Evolutionary conservation across 2,797 vertebrate genomes (phyloP).

Genomic region (Discoglossus pictus): DNA sequence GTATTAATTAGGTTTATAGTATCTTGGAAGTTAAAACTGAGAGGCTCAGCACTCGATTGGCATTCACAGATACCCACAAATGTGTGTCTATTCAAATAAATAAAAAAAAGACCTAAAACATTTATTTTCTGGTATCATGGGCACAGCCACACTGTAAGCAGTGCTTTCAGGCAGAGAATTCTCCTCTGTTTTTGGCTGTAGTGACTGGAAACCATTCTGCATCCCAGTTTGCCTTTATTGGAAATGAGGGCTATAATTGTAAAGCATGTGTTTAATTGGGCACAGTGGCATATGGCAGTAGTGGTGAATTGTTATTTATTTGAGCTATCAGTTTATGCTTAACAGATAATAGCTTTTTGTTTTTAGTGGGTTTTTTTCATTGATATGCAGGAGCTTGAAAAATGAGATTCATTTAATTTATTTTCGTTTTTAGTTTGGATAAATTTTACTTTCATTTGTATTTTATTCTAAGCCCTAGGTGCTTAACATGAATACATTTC

Average conservation of each 20-base stretch:
- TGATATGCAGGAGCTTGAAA: too few relatives aligned
- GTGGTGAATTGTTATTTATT: slow-evolving; percentile 46
- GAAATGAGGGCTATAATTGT: slow-evolving; percentile 48
- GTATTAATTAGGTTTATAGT: slow-evolving; percentile 12
- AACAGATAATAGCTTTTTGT: slow-evolving; percentile 33
- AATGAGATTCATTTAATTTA: too few relatives aligned
- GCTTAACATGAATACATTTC: too few relatives aligned
- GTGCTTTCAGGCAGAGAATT: slow-evolving; percentile 30
- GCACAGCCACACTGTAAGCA: slow-evolving; percentile 25
- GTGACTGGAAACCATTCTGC: slow-evolving; percentile 44
- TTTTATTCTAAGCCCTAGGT: too few relatives aligned
- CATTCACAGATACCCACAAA: slow-evolving; percentile 26
- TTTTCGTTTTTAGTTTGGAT: too few relatives aligned
- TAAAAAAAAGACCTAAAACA: too few relatives aligned
- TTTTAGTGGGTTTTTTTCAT: slow-evolving; percentile 4
- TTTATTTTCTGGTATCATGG: slow-evolving; percentile 23
- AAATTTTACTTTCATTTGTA: too few relatives aligned
- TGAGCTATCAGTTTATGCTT: slow-evolving; percentile 41
- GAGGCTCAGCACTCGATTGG: slow-evolving; percentile 19
- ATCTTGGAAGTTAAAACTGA: slow-evolving; percentile 16
- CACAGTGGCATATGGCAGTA: slow-evolving; percentile 44
- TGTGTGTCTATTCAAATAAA: background rate
- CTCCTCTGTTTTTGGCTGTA: slow-evolving; percentile 40
- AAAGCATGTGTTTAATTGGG: slow-evolving; percentile 53
- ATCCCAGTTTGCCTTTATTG: slow-evolving; percentile 50